Base-by-base conservation (phyloP, 2,797 vertebrate species). In the Argya squamiceps region DNA sequence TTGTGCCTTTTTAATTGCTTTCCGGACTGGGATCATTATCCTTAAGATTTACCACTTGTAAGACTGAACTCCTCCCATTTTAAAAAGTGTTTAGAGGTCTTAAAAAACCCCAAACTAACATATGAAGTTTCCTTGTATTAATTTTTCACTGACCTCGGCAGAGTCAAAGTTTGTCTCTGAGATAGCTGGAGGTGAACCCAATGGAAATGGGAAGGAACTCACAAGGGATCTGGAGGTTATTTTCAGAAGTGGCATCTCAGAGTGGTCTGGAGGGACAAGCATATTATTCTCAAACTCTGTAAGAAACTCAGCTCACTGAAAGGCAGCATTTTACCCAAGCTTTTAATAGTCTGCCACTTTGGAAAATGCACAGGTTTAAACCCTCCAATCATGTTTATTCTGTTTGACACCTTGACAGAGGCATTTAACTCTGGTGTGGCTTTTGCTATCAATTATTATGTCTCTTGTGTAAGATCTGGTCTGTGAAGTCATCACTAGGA, bases 401-500 rank as follows among this genome's bases (percentile, higher is more conserved):
- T 69, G 27, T 37, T 67, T 50, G 63, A 86, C 89, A 86, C 1
- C 0, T 8, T 17, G 15, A 34, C 23, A 88, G 27, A 93, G 22
- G 6, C 23, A 59, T 91, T 89, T 89, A 90, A 81, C 23, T 89
- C 78, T 71, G 29, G 27, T 89, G 59, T 94, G 70, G 85, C 34
- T 92, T 95, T 86, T 84, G 16, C 29, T 92, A 44, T 77, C 55
- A 79, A 55, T 69, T 91, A 76, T 93, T 94, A 93, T 3, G 10
- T 43, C 32, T 17, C 36, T 76, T 71, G 26, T 59, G 53, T 64
- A 85, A 89, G 75, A 53, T 41, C 53, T 82, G 34, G 20, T 80
- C 69, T 94, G 80, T 88, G 68, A 92, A 96, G 68, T 93, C 89
- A 79, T 96, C 89, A 80, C 43, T 82, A 59, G 64, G 34, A 80